phyloP scores from a whole-genome alignment of 2,113 vertebrate genomes.

The Pardalotus punctatus region DNA sequence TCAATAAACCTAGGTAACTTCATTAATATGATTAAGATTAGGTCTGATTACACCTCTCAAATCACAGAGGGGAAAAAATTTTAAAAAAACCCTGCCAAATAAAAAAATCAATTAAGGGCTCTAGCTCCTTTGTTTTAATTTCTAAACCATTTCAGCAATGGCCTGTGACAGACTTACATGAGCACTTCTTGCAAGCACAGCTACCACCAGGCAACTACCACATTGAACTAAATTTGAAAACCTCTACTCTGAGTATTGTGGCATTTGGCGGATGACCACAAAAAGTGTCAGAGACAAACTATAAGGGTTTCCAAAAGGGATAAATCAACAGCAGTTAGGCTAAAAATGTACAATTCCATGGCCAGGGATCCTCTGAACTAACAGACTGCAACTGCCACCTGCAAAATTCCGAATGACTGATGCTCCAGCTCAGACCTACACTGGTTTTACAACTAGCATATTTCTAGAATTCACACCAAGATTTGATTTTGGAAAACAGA shows the following conservation, averaged over 20 bases:
- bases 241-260: neutral
- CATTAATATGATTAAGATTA: neutral
- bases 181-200: neutral
- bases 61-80: neutral
- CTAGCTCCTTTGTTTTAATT: neutral
- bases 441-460: neutral
- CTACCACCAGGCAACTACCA: neutral
- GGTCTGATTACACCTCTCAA: neutral
- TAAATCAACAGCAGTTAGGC: neutral
- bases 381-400: fast-evolving
- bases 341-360: neutral
- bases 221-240: neutral
- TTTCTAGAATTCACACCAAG: neutral
- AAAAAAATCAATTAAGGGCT: neutral
- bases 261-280: neutral
- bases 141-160: neutral
- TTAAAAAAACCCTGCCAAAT: neutral
- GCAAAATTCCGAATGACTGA: neutral
- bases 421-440: neutral
- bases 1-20: neutral
- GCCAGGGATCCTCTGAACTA: neutral
- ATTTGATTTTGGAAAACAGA: neutral
- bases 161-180: neutral
- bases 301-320: neutral
- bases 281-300: neutral